A percentile compares a stretch with the other conserved stretches of the same genome.
Evolutionary conservation across 1,140 invertebrate species (phyloP).

Genomic region (Drosophila chauvacae): DNA sequence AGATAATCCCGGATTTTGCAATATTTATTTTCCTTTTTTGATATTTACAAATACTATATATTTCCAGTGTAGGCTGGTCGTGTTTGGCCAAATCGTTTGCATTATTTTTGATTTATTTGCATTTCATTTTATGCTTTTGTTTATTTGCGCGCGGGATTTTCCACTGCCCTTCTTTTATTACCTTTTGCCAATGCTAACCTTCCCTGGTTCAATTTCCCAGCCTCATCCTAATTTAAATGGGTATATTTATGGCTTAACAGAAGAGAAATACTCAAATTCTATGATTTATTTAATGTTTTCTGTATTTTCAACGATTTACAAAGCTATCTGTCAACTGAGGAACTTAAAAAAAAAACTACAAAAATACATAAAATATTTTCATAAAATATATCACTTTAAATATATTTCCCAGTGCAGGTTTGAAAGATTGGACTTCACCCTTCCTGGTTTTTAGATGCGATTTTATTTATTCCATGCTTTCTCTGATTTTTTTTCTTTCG

Average conservation of each 20-base stretch:
- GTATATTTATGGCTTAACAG: not conserved
- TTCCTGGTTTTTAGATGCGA: conserved; percentile 23
- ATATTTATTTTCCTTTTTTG: not conserved
- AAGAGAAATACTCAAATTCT: not conserved
- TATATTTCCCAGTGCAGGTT: conserved; percentile 10
- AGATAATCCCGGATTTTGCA: not conserved
- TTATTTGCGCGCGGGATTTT: conserved; percentile 44
- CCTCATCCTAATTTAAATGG: conserved; percentile 2
- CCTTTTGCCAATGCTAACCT: conserved; percentile 10
- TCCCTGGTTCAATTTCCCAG: not conserved
- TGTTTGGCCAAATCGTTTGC: conserved; percentile 37
- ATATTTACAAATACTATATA: not conserved
- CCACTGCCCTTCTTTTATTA: conserved; percentile 44
- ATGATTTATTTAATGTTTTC: not conserved
- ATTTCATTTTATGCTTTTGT: conserved; percentile 49
- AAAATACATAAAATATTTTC: not conserved
- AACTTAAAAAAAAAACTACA: not conserved
- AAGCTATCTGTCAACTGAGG: not conserved
- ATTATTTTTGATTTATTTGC: conserved; percentile 57
- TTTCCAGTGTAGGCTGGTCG: conserved; percentile 13
- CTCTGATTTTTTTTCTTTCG: conserved; percentile 1
- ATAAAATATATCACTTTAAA: not conserved
- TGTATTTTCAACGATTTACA: not conserved
- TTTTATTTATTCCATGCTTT: conserved; percentile 39
- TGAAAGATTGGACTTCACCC: not conserved